Evolutionary conservation across 2,888 invertebrate species (phyloP), one percentile per base, ranked within the genome.

Genomic region (Vesta saturnalis): DNA sequence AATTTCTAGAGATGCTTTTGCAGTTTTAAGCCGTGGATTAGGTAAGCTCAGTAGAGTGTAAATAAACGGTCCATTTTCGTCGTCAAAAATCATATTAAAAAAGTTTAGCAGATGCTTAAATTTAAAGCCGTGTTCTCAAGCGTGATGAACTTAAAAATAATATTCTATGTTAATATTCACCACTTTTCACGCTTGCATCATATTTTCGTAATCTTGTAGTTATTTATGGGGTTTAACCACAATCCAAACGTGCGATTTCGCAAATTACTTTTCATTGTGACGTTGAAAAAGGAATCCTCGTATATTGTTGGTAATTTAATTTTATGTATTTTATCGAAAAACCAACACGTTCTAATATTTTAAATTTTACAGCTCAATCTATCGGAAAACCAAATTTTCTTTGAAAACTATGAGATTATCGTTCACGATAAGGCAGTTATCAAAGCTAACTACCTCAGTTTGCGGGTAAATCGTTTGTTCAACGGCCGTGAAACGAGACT

Each of bases 401-500:
- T 58, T 46, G 35, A 61, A 69, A 69, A 64, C 61, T 69, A 65
- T 47, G 61, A 69, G 61, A 69, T 69, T 62, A 59, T 69, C 64
- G 60, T 56, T 56, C 60, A 35, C 21, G 61, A 60, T 64, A 61
- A 35, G 60, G 49, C 61, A 58, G 61, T 65, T 69, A 65, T 69
- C 62, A 64, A 52, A 57, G 64, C 60, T 69, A 69, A 73, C 70
- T 72, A 64, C 68, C 60, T 55, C 66, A 65, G 72, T 70, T 67
- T 64, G 69, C 63, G 69, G 65, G 67, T 69, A 58, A 60, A 65
- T 72, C 72, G 69, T 73, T 73, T 72, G 70, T 60, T 70, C 70
- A 70, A 67, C 67, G 64, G 46, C 69, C 73, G 73, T 72, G 73
- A 73, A 73, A 73, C 70, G 72, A 72, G 61, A 54, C 65, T 56